phyloP scores from a whole-genome alignment of 2,888 invertebrate species.

The Agonopterix arenella region DNA sequence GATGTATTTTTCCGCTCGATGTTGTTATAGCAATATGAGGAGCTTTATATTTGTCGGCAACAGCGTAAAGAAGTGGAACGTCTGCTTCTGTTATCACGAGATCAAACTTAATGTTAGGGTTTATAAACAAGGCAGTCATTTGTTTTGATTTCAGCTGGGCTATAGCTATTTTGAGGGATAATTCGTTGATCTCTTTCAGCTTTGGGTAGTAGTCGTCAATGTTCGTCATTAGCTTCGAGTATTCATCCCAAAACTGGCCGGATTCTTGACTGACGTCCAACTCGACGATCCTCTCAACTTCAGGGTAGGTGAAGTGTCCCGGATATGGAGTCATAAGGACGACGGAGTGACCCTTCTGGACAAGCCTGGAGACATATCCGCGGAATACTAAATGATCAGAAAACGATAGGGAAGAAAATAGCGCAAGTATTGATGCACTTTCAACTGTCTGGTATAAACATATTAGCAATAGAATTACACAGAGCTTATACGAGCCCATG shows the following conservation, averaged over 20 bases:
- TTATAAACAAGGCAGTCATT: conserved; percentile 53
- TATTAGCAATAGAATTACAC: conserved; percentile 26
- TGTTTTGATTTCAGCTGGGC: conserved; percentile 58
- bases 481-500: conserved; percentile 28
- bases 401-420: conserved; percentile 59
- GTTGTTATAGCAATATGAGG: conserved; percentile 73
- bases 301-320: conserved; percentile 51
- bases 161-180: conserved; percentile 49
- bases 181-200: conserved; percentile 44
- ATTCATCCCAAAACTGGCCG: conserved; percentile 53
- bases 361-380: conserved; percentile 51
- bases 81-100: conserved; percentile 75
- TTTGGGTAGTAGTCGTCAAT: conserved; percentile 52
- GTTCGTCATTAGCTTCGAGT: conserved; percentile 42
- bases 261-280: conserved; percentile 57
- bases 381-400: conserved; percentile 60
- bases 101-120: conserved; percentile 70
- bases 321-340: conserved; percentile 66
- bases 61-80: conserved; percentile 62
- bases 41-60: conserved; percentile 70
- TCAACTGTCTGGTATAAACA: conserved; percentile 22
- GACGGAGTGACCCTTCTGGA: conserved; percentile 48
- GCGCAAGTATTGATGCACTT: conserved; percentile 49
- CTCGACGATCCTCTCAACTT: conserved; percentile 50
- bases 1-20: conserved; percentile 60